phyloP scores from a whole-genome alignment of 92 coral and sea anemone genomes.

The Pocillopora grandis region DNA sequence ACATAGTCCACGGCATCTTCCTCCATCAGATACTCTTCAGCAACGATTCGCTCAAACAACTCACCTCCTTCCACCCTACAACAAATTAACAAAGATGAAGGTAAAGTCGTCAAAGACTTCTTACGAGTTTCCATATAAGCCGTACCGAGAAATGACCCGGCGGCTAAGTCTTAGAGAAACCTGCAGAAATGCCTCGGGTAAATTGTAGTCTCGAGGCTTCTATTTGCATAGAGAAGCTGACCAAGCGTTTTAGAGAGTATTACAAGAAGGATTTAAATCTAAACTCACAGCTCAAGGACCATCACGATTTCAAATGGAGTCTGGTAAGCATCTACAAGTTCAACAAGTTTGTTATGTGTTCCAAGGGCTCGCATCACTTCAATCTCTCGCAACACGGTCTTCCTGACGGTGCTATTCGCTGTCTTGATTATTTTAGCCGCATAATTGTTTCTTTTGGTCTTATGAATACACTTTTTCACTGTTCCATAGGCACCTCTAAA shows the following conservation, averaged over 20 bases:
- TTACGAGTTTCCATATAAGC: neutral
- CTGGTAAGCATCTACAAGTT: constrained; percentile 81
- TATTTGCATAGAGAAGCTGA: no score
- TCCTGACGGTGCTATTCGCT: constrained; percentile 74
- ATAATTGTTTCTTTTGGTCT: constrained; percentile 65
- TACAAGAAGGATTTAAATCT: neutral
- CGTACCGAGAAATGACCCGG: no score
- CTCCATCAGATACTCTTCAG: constrained; percentile 89
- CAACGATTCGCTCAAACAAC: constrained; percentile 86
- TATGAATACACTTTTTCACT: constrained; percentile 83
- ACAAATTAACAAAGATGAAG: neutral
- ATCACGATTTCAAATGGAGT: constrained; percentile 84
- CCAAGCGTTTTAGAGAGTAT: no score
- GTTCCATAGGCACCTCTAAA: constrained; percentile 88
- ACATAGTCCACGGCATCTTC: constrained; percentile 94
- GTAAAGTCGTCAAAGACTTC: neutral
- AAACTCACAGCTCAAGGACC: constrained; percentile 95
- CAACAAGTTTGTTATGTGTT: constrained; percentile 78
- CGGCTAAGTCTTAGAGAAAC: no score
- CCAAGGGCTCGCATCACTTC: constrained; percentile 83
- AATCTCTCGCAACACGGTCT: constrained; percentile 84
- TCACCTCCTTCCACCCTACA: constrained; percentile 94
- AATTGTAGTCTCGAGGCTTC: neutral
- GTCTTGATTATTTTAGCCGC: constrained; percentile 93
- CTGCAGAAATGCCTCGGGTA: neutral